Evolutionary conservation across 2,888 invertebrate genomes (phyloP).

Genomic region (Philhelius pedissequus): DNA sequence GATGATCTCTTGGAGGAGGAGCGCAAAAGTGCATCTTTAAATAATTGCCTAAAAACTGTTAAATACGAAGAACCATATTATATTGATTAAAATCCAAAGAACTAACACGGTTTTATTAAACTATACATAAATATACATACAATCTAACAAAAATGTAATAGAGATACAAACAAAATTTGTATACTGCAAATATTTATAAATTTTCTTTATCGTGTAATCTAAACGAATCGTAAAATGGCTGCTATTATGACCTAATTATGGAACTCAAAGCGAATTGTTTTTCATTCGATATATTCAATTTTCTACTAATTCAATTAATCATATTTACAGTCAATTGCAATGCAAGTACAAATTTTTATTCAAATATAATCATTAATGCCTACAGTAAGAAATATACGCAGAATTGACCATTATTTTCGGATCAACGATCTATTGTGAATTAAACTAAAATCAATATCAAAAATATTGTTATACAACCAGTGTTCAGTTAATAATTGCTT

Average conservation of each 20-base stretch:
- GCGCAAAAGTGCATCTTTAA: conserved; percentile 22
- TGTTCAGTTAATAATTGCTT: no score
- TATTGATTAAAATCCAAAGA: conserved; percentile 25
- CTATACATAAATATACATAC: not conserved
- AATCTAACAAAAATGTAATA: not conserved
- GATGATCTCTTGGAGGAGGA: conserved; percentile 70
- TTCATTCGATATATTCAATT: not conserved
- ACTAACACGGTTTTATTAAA: not conserved
- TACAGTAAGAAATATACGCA: no score
- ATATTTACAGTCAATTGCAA: no score
- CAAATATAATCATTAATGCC: no score
- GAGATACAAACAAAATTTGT: not conserved
- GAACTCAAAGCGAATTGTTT: not conserved
- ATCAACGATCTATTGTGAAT: no score
- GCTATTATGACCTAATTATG: not conserved
- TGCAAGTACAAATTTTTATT: no score
- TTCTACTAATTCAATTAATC: not conserved
- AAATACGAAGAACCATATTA: conserved; percentile 23
- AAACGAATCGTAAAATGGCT: not conserved
- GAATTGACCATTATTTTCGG: no score
- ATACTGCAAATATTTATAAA: not conserved
- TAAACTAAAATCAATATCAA: no score
- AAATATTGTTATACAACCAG: no score
- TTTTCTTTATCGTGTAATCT: not conserved
- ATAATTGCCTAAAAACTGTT: conserved; percentile 18